These are phyloP conservation scores for Ceramica pisi DNA, from an alignment of 2,888 invertebrate species.

Conservation along the genomic window DNA sequence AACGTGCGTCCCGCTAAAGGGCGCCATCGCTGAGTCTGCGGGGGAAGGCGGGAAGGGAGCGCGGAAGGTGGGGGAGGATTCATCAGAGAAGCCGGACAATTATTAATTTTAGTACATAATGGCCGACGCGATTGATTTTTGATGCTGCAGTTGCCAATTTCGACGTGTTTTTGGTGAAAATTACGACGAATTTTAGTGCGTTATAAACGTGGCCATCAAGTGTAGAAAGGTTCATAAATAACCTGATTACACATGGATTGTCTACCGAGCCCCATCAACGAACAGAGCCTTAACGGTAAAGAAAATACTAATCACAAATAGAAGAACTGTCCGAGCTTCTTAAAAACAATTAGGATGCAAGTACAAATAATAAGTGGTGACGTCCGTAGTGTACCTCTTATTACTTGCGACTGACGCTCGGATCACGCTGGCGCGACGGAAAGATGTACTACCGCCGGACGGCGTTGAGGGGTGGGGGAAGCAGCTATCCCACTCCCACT, in stretches of 20 bases:
- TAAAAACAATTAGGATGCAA: not conserved
- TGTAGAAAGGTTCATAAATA: not conserved
- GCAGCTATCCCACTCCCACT: constrained; percentile 1
- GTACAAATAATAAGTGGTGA: not conserved
- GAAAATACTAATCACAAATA: not conserved
- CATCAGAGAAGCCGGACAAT: constrained; percentile 38
- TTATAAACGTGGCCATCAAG: not conserved
- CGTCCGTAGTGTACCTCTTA: not conserved
- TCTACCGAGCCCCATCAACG: not conserved
- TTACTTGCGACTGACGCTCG: constrained; percentile 8
- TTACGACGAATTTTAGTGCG: not conserved
- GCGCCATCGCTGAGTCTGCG: constrained; percentile 11
- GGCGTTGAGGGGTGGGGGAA: constrained; percentile 1
- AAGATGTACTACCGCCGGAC: constrained; percentile 14
- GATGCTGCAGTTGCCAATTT: constrained; percentile 5
- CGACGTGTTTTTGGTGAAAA: not conserved
- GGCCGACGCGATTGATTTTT: constrained; percentile 21
- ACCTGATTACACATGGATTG: not conserved
- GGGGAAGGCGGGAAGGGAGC: not conserved
- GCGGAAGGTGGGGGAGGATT: not conserved
- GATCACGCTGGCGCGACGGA: constrained; percentile 6
- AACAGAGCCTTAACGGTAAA: not conserved
- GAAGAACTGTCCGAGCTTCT: not conserved
- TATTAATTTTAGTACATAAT: constrained; percentile 42
- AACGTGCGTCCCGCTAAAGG: constrained; percentile 28